A percentile compares a stretch with the other conserved stretches of the same genome.
phyloP scores from a whole-genome alignment of 2,888 invertebrate genomes.

The Papilio protenor region DNA sequence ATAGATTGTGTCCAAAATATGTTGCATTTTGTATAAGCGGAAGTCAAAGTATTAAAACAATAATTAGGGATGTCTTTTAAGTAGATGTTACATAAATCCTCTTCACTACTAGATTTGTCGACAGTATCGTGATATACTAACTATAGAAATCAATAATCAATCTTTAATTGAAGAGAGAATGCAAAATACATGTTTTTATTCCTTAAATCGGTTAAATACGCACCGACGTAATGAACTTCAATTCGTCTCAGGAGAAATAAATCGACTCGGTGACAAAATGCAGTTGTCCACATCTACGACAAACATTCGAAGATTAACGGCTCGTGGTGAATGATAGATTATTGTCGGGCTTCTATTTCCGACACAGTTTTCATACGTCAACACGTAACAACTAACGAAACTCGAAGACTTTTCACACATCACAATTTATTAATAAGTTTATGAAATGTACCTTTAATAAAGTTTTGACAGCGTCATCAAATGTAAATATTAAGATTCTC shows the following conservation, averaged over 20 bases:
- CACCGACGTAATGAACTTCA: background rate
- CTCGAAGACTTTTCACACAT: background rate
- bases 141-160: background rate
- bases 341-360: conserved; percentile 12
- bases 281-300: conserved; percentile 4
- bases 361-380: background rate
- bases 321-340: conserved; percentile 19
- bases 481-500: no score
- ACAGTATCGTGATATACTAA: background rate
- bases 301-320: conserved; percentile 16
- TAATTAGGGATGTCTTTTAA: conserved; percentile 7
- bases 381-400: background rate
- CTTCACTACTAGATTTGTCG: background rate
- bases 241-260: conserved; percentile 5
- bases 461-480: no score
- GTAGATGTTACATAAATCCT: background rate
- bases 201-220: background rate
- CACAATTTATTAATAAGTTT: background rate
- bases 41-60: background rate
- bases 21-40: background rate
- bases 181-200: background rate
- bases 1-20: conserved; percentile 10
- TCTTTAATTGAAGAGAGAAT: background rate
- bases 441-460: background rate
- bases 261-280: conserved; percentile 16